These are phyloP conservation scores for Hipposideros larvatus DNA, from an alignment of 2,797 vertebrate genomes.

Conservation along the genomic window DNA sequence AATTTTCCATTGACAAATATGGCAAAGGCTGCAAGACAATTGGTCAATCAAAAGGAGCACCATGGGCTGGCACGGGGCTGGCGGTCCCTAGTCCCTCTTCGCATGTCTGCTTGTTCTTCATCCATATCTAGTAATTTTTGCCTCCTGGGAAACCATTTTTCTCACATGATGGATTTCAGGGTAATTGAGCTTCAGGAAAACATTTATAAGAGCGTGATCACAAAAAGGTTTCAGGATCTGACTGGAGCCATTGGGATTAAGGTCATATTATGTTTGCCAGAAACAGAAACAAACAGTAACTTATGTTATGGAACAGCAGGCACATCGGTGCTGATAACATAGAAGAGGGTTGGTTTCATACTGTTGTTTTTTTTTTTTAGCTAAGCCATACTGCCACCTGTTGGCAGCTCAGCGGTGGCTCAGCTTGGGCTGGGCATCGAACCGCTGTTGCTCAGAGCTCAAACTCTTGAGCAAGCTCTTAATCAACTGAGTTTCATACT, in stretches of 20 bases:
- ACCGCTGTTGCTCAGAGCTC: no score
- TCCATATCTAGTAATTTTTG: background rate
- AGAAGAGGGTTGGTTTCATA: background rate
- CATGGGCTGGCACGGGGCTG: background rate
- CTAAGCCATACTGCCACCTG: no score
- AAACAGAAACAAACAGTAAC: background rate
- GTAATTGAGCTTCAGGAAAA: background rate
- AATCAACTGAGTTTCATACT: background rate
- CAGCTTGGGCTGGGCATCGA: no score
- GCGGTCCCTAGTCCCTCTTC: no score
- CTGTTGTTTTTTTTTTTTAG: no score
- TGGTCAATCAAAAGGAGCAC: background rate
- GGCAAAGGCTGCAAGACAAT: background rate
- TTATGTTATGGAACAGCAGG: background rate
- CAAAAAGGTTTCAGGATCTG: background rate
- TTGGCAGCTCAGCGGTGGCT: no score
- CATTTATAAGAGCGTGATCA: background rate
- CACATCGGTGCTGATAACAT: background rate
- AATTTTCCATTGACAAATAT: background rate
- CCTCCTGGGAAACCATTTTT: background rate
- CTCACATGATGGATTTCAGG: background rate
- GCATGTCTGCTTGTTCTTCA: background rate
- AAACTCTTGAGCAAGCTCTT: no score
- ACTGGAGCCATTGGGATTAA: background rate
- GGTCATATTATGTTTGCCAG: background rate